Base-by-base conservation (phyloP, 2,113 vertebrate genomes). In the Zosterops lateralis region DNA sequence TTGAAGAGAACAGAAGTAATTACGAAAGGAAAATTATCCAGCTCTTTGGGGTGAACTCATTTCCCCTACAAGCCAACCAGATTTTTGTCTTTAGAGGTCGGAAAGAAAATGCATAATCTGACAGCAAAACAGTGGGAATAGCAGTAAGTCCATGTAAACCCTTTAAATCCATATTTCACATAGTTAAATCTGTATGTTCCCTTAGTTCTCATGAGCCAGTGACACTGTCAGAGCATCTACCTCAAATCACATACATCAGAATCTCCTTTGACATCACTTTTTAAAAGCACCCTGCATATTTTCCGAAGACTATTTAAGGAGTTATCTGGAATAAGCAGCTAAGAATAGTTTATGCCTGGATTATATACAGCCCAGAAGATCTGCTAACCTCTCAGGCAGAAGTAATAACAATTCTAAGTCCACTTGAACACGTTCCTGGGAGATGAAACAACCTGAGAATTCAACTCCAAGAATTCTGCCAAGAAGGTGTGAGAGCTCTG, bases 251-350 rank as follows among this genome's bases (percentile, higher is more conserved):
- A 70, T 3, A 51, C 24, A 72, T 19, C 45, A 45, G 12, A 20
- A 65, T 73, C 71, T 91, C 68, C 67, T 93, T 94, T 61, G 28
- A 28, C 57, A 84, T 53, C 31, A 1, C 22, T n/a, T 86, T 87
- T 91, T 90, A 76, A 93, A 74, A 86, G 38, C 14, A 92, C 48
- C 18, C 85, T 31, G 57, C 68, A 74, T 93, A 77, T 80, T 95
- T 97, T 95, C 90, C 65, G 0, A 88, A 74, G 85, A 42, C 93
- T 96, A 86, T 97, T 97, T 94, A 96, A 93, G 95, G 96, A 94
- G 85, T 90, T 95, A 88, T 93, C 90, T 95, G 75, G 72, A 93
- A 91, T 48, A 94, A 91, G 90, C 72, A 81, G 68, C 90, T 84
- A 84, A 81, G 87, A 91, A 96, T 94, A 96, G 90, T 86, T 94